Evolutionary conservation across 2,888 invertebrate genomes (phyloP).

Genomic region (Nowickia ferox): DNA sequence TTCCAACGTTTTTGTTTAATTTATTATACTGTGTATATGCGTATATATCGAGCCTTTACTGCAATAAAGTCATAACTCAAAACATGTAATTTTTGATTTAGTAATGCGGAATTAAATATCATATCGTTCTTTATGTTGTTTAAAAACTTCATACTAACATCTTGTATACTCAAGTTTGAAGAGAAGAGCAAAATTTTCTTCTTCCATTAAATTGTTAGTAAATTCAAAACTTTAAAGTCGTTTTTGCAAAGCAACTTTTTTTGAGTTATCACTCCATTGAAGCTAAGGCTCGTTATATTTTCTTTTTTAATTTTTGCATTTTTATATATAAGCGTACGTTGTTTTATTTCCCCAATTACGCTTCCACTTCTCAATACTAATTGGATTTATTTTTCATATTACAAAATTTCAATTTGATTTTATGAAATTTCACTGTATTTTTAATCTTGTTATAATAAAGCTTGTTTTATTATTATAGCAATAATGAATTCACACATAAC

Average conservation of each 20-base stretch:
- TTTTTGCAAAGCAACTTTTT: not conserved
- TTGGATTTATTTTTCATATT: conserved; percentile 46
- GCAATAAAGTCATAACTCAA: too few species aligned
- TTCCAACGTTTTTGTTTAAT: too few species aligned
- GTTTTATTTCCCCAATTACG: conserved; percentile 14
- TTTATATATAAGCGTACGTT: not conserved
- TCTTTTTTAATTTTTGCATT: not conserved
- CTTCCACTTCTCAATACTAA: conserved; percentile 31
- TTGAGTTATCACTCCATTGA: not conserved
- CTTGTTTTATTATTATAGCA: conserved; percentile 3
- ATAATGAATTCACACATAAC: conserved; percentile 1
- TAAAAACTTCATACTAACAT: too few species aligned
- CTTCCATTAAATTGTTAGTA: too few species aligned
- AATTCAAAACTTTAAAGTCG: too few species aligned
- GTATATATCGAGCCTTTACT: too few species aligned
- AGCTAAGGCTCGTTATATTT: not conserved
- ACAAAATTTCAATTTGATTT: conserved; percentile 49
- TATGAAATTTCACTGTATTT: conserved; percentile 37
- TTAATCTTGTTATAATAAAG: conserved; percentile 60
- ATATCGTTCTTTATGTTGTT: too few species aligned
- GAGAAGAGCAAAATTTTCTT: too few species aligned
- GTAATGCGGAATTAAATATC: too few species aligned
- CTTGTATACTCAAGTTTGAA: too few species aligned
- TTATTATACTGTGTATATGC: too few species aligned
- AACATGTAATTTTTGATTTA: too few species aligned